Evolutionary conservation across 2,888 invertebrate species (phyloP).

Genomic region (Trachelus troglodyta): DNA sequence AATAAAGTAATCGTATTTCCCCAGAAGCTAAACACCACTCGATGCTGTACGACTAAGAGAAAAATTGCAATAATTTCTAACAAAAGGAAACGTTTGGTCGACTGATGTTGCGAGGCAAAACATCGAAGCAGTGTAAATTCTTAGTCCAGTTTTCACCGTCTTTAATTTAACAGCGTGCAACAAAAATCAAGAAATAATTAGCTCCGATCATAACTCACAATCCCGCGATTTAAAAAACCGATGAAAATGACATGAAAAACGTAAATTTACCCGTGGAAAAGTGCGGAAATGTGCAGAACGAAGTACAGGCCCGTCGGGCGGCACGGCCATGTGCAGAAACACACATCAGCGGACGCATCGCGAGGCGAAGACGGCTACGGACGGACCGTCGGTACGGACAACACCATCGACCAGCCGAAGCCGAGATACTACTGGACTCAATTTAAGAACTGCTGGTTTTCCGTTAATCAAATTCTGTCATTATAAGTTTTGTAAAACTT

Average conservation of each 20-base stretch:
- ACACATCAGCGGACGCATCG: constrained; percentile 58
- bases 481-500: neutral
- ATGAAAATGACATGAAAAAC: constrained; percentile 5
- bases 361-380: constrained; percentile 57
- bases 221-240: neutral
- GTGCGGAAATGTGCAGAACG: constrained; percentile 45
- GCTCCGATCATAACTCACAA: neutral
- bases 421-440: constrained; percentile 38
- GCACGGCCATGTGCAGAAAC: constrained; percentile 64
- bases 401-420: constrained; percentile 54
- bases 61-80: neutral
- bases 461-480: neutral
- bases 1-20: neutral
- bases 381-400: constrained; percentile 55
- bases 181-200: neutral
- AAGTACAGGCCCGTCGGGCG: constrained; percentile 48
- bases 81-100: neutral
- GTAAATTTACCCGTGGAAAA: constrained; percentile 51
- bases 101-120: neutral
- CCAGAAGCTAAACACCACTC: neutral
- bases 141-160: neutral
- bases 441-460: constrained; percentile 1
- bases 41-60: neutral
- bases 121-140: neutral
- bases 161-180: neutral